Evolutionary conservation across 2,888 invertebrate genomes (phyloP).

Genomic region (Anagyrus pseudococci): DNA sequence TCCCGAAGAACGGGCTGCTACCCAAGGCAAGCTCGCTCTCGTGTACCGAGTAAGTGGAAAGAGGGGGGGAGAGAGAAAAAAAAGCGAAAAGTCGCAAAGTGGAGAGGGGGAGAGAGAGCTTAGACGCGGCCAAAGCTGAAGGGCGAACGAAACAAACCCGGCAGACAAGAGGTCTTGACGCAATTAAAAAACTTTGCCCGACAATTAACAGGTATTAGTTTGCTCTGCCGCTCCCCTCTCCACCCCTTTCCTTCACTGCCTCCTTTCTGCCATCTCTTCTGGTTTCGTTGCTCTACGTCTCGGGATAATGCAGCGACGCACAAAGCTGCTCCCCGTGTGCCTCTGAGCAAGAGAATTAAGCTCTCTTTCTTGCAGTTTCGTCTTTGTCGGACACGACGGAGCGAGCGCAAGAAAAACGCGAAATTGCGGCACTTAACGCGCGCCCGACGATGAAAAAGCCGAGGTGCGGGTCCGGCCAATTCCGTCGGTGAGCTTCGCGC

Average conservation of each 20-base stretch:
- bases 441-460: constrained; percentile 8
- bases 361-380: neutral
- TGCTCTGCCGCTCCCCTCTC: neutral
- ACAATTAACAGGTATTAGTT: constrained; percentile 33
- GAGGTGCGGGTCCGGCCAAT: constrained; percentile 8
- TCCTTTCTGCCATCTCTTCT: too few relatives aligned
- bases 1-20: neutral
- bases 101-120: neutral
- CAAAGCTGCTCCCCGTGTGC: too few relatives aligned
- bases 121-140: too few relatives aligned
- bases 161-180: constrained; percentile 18
- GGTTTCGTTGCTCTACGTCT: neutral
- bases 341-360: neutral
- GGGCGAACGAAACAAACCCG: neutral
- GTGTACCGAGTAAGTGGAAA: neutral
- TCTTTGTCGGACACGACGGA: neutral
- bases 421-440: constrained; percentile 25
- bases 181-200: constrained; percentile 35
- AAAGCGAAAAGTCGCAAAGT: neutral
- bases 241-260: too few relatives aligned
- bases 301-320: constrained; percentile 2
- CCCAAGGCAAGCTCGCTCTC: neutral
- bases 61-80: neutral
- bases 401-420: neutral
- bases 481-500: constrained; percentile 35